A percentile compares a stretch with the other conserved stretches of the same genome.
Evolutionary conservation across 2,888 invertebrate genomes (phyloP).

Genomic region (Suillia variegata): DNA sequence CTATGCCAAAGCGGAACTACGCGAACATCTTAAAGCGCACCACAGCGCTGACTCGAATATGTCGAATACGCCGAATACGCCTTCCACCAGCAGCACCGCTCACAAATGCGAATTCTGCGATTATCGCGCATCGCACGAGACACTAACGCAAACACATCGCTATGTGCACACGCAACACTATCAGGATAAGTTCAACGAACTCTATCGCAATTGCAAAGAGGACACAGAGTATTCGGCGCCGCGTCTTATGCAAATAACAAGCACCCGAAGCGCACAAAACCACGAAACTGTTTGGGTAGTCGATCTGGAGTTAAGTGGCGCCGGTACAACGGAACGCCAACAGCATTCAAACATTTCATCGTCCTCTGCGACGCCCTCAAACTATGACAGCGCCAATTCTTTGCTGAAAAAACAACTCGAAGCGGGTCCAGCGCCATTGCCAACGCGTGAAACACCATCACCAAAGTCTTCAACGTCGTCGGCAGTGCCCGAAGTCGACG

Average conservation of each 20-base stretch:
- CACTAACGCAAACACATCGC: constrained; percentile 71
- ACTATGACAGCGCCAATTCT: constrained; percentile 47
- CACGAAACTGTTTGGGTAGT: constrained; percentile 59
- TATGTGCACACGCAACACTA: constrained; percentile 79
- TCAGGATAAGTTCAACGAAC: constrained; percentile 74
- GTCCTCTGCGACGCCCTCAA: constrained; percentile 24
- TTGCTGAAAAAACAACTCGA: constrained; percentile 56
- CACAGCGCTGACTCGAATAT: constrained; percentile 41
- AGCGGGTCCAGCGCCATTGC: constrained; percentile 36
- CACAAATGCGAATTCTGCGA: constrained; percentile 79
- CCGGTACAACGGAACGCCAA: constrained; percentile 33
- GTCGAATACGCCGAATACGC: not conserved
- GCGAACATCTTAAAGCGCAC: constrained; percentile 68
- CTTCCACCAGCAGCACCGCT: constrained; percentile 39
- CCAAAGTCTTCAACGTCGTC: too few species aligned
- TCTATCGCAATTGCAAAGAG: constrained; percentile 70
- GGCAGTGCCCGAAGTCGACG: constrained; percentile 4
- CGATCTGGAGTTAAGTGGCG: constrained; percentile 45
- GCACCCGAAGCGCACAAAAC: constrained; percentile 33
- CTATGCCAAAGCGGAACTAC: constrained; percentile 74
- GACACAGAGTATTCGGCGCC: constrained; percentile 72
- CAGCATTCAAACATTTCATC: constrained; percentile 31
- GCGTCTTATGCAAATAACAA: constrained; percentile 61
- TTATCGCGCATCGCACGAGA: constrained; percentile 75
- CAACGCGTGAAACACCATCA: constrained; percentile 21